These are phyloP conservation scores for Apostichopus leukothele DNA, from an alignment of 53 echinoderm and acorn worm species.

Conservation along the genomic window DNA sequence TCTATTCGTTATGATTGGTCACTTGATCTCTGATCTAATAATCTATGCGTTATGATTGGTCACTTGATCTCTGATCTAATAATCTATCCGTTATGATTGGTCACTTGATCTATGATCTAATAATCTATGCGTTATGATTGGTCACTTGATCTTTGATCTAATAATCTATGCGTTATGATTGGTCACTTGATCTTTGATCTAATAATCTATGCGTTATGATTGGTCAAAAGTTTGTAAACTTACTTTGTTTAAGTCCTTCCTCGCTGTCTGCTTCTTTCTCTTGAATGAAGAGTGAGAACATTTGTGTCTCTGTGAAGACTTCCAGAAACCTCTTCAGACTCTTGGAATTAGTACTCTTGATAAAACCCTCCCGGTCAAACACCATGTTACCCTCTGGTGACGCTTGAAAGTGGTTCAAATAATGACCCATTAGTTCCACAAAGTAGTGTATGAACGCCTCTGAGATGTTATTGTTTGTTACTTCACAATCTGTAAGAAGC, in stretches of 20 bases:
- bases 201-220: too few relatives aligned
- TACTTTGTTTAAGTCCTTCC: conserved; percentile 86
- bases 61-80: too few relatives aligned
- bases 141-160: too few relatives aligned
- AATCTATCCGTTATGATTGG: too few relatives aligned
- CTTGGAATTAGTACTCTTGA: conserved; percentile 72
- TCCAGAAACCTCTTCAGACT: conserved; percentile 84
- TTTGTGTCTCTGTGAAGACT: conserved; percentile 96
- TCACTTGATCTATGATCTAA: too few relatives aligned
- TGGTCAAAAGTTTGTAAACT: not conserved
- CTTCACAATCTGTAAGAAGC: conserved; percentile 63
- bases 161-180: too few relatives aligned
- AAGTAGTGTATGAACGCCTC: conserved; percentile 94
- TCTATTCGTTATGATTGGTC: too few relatives aligned
- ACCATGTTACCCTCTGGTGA: conserved; percentile 67
- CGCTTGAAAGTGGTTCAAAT: conserved; percentile 77
- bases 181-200: too few relatives aligned
- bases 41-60: too few relatives aligned
- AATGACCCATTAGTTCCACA: conserved; percentile 91
- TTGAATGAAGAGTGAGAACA: conserved; percentile 98
- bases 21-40: too few relatives aligned
- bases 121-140: too few relatives aligned
- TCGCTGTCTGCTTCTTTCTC: conserved; percentile 86
- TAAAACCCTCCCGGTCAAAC: conserved; percentile 85
- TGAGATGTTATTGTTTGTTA: conserved; percentile 74